Conservation (phyloP, 2,113 vertebrate species). For the Panurus biarmicus region DNA sequence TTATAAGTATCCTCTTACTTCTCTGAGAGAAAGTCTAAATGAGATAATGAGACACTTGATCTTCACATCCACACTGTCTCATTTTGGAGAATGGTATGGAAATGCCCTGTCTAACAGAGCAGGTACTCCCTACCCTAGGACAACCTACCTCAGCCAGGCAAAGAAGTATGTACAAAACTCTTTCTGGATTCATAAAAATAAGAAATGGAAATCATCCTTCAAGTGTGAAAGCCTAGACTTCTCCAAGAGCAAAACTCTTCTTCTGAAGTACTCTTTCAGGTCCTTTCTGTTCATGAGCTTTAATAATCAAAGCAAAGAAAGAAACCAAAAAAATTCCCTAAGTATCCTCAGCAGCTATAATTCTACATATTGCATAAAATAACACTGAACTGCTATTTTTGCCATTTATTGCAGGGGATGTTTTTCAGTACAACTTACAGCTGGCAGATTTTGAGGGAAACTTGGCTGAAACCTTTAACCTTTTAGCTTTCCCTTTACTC, state of each 20-base stretch:
- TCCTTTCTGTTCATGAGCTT: neutral
- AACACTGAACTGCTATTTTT: neutral
- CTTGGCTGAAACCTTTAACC: neutral
- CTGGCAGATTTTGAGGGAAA: neutral
- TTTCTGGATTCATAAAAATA: neutral
- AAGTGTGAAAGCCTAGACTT: neutral
- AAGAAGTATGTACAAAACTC: neutral
- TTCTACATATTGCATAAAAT: neutral
- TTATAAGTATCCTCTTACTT: neutral
- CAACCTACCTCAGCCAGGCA: neutral
- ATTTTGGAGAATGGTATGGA: neutral
- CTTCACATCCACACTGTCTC: neutral
- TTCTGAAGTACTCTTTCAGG: neutral
- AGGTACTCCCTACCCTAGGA: neutral
- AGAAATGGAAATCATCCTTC: neutral
- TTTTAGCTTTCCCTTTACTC: neutral
- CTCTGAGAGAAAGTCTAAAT: neutral
- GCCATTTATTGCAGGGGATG: neutral
- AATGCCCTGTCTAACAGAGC: neutral
- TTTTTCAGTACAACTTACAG: neutral
- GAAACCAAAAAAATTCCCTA: neutral
- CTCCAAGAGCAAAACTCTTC: neutral
- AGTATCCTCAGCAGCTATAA: neutral
- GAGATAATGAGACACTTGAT: neutral
- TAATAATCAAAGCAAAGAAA: neutral